Conservation (phyloP, 2,797 vertebrate genomes). For the Setipinna tenuifilis region DNA sequence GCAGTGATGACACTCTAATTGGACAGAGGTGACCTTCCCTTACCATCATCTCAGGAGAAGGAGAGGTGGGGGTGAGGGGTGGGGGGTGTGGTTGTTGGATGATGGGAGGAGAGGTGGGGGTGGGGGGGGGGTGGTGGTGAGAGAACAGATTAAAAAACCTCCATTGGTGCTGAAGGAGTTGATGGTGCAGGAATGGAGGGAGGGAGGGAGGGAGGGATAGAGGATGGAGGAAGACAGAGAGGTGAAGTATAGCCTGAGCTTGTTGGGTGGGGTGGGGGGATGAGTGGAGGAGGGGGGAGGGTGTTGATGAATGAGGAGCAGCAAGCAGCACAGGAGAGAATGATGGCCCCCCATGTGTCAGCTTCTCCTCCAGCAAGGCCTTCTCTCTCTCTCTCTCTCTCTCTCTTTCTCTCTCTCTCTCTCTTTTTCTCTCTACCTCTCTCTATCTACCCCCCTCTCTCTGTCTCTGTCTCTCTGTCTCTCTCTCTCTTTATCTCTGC, state of each 20-base stretch:
- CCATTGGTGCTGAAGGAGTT: slow-evolving; percentile 17
- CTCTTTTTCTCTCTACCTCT: neutral
- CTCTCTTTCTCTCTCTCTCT: slow-evolving; percentile 34
- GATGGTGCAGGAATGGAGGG: slow-evolving; percentile 65
- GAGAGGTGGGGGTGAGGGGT: slow-evolving; percentile 62
- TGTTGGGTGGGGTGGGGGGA: slow-evolving; percentile 47
- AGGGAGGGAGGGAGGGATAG: slow-evolving; percentile 52
- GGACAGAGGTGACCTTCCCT: slow-evolving; percentile 90
- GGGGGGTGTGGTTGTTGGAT: slow-evolving; percentile 38
- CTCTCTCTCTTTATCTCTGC: neutral
- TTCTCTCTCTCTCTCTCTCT: slow-evolving; percentile 30
- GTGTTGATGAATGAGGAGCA: slow-evolving; percentile 57
- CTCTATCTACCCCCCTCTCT: neutral
- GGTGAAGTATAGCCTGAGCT: slow-evolving; percentile 21
- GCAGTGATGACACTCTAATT: slow-evolving; percentile 90
- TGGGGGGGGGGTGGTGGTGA: slow-evolving; percentile 51
- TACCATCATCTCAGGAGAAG: slow-evolving; percentile 66
- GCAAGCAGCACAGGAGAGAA: slow-evolving; percentile 48
- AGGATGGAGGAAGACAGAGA: slow-evolving; percentile 50
- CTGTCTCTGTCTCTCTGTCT: slow-evolving; percentile 34
- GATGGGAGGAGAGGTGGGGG: neutral
- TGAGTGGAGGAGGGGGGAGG: slow-evolving; percentile 51
- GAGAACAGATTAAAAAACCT: slow-evolving; percentile 51
- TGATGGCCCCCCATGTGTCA: slow-evolving; percentile 60
- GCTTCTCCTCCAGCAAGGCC: slow-evolving; percentile 40